Percentiles rank a stretch among this genome's conserved stretches.
Evolutionary conservation across 2,113 vertebrate genomes (phyloP).

Genomic region (Neomonachus schauinslandi): DNA sequence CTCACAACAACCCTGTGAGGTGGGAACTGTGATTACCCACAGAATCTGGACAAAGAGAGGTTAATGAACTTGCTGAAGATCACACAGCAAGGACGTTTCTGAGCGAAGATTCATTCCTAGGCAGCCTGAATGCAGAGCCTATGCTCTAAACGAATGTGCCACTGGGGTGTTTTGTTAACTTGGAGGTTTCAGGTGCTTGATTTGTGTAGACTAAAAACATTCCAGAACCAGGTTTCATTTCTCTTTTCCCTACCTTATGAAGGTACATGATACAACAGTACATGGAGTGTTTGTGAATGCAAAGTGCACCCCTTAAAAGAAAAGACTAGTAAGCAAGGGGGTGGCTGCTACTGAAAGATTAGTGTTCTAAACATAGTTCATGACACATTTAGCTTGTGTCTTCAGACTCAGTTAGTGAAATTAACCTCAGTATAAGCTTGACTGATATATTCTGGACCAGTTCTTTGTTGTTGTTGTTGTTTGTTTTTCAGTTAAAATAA

Average conservation of each 20-base stretch:
- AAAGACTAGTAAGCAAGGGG: neutral
- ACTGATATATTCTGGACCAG: neutral
- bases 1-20: neutral
- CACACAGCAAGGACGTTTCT: no score
- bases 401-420: neutral
- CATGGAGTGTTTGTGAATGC: neutral
- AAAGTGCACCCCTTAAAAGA: neutral
- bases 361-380: neutral
- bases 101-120: neutral
- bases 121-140: neutral
- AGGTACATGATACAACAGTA: neutral
- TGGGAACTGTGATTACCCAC: neutral
- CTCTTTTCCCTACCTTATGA: neutral
- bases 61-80: neutral
- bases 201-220: neutral
- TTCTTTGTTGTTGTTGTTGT: neutral
- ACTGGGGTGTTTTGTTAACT: neutral
- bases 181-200: neutral
- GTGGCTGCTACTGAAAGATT: neutral
- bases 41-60: neutral
- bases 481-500: neutral
- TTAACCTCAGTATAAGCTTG: neutral
- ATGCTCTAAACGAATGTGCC: neutral
- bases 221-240: neutral
- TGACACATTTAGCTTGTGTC: neutral